Evolutionary conservation across 1,140 invertebrate genomes (phyloP).

Genomic region (Zaprionus gabonicus): DNA sequence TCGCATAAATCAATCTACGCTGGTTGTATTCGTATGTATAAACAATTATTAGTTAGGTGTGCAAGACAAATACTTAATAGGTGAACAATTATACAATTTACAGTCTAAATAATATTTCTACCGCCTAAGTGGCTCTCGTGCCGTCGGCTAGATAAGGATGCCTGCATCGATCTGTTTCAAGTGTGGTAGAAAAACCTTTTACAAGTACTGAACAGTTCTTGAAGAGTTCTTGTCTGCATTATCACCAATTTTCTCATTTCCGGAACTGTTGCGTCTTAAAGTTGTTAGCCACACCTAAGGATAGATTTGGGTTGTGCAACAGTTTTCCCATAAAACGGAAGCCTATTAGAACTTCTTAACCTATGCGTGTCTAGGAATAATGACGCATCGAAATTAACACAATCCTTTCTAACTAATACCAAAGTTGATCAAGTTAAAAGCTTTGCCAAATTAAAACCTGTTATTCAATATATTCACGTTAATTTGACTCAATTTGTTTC

Average conservation of each 20-base stretch:
- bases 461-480: neutral
- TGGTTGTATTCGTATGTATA: neutral
- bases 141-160: neutral
- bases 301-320: slow-evolving; percentile 27
- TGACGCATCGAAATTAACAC: slow-evolving; percentile 25
- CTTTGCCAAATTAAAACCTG: neutral
- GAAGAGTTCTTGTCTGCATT: neutral
- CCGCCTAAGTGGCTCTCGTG: too few relatives aligned
- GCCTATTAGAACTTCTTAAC: neutral
- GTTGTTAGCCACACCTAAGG: slow-evolving; percentile 20
- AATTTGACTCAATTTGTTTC: too few relatives aligned
- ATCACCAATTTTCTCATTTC: neutral
- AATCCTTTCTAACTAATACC: slow-evolving; percentile 23
- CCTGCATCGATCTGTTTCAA: neutral
- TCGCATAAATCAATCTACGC: neutral
- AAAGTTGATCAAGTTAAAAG: neutral
- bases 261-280: slow-evolving; percentile 31
- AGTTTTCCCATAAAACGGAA: slow-evolving; percentile 21
- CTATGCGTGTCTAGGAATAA: slow-evolving; percentile 40
- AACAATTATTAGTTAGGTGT: neutral
- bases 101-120: too few relatives aligned
- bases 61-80: neutral
- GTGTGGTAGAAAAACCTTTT: too few relatives aligned
- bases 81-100: too few relatives aligned
- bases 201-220: neutral